These are phyloP conservation scores for Chondrilla cf. caribensis DNA, from an alignment of 37 sponge, comb jelly and placozoan species.

Conservation along the genomic window DNA sequence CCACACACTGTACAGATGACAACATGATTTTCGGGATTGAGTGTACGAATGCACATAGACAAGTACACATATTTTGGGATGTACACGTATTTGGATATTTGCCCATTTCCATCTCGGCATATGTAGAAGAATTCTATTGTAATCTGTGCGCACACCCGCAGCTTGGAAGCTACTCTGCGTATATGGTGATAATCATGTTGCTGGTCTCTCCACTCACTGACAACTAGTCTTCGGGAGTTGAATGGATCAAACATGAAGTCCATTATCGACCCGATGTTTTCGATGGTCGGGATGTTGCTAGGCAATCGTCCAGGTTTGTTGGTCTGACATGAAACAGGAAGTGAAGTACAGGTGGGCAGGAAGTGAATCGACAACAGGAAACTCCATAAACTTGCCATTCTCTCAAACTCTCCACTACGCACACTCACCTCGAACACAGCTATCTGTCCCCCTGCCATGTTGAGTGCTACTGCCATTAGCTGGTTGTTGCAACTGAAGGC, in stretches of 20 bases:
- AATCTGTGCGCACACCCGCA: no score
- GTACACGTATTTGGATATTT: no score
- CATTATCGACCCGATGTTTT: constrained; percentile 62
- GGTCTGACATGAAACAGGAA: constrained; percentile 22
- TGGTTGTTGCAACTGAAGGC: constrained; percentile 48
- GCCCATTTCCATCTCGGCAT: no score
- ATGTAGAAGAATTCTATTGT: no score
- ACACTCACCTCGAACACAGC: no score
- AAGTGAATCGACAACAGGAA: not conserved
- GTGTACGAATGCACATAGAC: no score
- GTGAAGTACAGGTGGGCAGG: not conserved
- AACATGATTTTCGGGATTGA: no score
- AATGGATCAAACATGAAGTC: constrained; percentile 88
- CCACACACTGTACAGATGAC: not conserved
- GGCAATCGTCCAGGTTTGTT: constrained; percentile 55
- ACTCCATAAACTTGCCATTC: no score
- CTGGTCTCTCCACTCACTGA: constrained; percentile 54
- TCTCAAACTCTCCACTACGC: no score
- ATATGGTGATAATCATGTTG: no score
- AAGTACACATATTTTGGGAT: no score
- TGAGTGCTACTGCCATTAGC: constrained; percentile 47
- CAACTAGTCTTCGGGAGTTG: constrained; percentile 50
- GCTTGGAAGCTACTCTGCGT: no score
- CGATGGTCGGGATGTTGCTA: constrained; percentile 47
- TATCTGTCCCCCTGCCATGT: constrained; percentile 72